Evolutionary conservation across 2,113 vertebrate genomes (phyloP).

Genomic region (Parus major): DNA sequence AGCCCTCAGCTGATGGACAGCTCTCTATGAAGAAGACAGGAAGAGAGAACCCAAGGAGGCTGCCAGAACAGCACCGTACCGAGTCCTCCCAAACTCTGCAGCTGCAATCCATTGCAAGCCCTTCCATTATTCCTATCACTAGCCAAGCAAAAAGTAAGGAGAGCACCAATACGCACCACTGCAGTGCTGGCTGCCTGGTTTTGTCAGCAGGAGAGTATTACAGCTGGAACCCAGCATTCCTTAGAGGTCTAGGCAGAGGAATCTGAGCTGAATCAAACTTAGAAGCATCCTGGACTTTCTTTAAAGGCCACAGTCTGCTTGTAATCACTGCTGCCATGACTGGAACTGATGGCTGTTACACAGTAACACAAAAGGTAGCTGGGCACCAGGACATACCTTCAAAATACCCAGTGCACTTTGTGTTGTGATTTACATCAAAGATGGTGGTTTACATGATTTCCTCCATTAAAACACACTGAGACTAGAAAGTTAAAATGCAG

Average conservation of each 20-base stretch:
- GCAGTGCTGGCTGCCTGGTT: rapidly evolving
- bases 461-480: neutral
- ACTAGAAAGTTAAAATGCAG: neutral
- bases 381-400: neutral
- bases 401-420: neutral
- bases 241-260: neutral
- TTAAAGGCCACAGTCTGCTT: neutral
- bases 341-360: neutral
- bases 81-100: neutral
- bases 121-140: neutral
- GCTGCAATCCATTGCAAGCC: neutral
- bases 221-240: neutral
- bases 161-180: rapidly evolving
- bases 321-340: neutral
- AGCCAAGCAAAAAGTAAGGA: neutral
- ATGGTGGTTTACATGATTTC: neutral
- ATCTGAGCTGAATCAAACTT: neutral
- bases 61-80: neutral
- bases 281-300: neutral
- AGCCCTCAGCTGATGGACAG: neutral
- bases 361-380: neutral
- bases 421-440: neutral
- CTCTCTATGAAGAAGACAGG: neutral
- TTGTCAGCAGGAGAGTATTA: neutral
- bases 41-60: neutral